phyloP scores from a whole-genome alignment of 2,888 invertebrate species.

The Dolichomitus sp. region DNA sequence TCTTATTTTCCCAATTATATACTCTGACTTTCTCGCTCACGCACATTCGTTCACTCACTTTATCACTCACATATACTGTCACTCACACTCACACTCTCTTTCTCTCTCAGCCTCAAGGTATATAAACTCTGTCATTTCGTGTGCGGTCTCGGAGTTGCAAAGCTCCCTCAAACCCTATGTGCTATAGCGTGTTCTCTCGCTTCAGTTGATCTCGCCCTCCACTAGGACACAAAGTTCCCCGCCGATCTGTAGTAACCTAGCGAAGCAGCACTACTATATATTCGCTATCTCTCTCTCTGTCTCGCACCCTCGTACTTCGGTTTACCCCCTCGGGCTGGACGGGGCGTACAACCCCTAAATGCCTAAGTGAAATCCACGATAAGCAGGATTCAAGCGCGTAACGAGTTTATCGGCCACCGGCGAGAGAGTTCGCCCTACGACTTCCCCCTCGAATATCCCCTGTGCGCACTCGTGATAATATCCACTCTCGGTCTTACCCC shows the following conservation, averaged over 20 bases:
- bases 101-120: background rate
- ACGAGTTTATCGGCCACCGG: conserved; percentile 82
- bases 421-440: conserved; percentile 48
- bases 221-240: conserved; percentile 52
- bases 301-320: conserved; percentile 9
- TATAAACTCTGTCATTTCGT: conserved; percentile 58
- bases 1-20: too few relatives aligned
- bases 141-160: conserved; percentile 30
- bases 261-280: background rate
- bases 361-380: conserved; percentile 77
- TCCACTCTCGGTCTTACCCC: conserved; percentile 46
- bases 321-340: conserved; percentile 38
- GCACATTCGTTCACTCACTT: too few relatives aligned
- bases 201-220: conserved; percentile 61
- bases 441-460: conserved; percentile 36
- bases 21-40: too few relatives aligned
- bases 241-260: conserved; percentile 35
- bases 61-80: too few relatives aligned
- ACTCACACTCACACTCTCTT: too few relatives aligned
- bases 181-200: conserved; percentile 54
- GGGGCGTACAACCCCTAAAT: conserved; percentile 68
- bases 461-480: conserved; percentile 20
- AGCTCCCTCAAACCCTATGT: conserved; percentile 26
- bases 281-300: conserved; percentile 31
- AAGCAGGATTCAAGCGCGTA: conserved; percentile 83